phyloP scores from a whole-genome alignment of 2,797 vertebrate genomes.

The Margarornis squamiger region DNA sequence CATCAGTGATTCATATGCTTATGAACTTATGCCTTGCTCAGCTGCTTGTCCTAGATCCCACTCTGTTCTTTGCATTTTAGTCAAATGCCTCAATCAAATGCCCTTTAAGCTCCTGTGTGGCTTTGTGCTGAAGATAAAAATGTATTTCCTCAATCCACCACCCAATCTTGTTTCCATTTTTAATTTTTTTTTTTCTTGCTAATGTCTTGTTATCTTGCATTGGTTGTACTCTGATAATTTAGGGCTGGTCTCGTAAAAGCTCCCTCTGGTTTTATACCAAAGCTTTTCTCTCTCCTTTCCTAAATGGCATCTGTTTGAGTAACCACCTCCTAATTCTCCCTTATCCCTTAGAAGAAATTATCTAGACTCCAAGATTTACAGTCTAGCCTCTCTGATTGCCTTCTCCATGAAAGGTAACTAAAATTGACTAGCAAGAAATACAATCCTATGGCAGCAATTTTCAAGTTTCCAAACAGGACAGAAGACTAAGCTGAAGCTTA shows the following conservation, averaged over 20 bases:
- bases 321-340: neutral
- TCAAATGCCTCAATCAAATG: conserved; percentile 41
- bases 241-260: neutral
- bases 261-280: neutral
- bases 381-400: neutral
- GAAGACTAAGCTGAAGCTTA: neutral
- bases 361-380: neutral
- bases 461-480: neutral
- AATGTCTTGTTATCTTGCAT: neutral
- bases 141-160: neutral
- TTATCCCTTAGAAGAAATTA: neutral
- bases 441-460: neutral
- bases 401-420: neutral
- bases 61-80: conserved; percentile 41
- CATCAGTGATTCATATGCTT: neutral
- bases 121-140: neutral
- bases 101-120: neutral
- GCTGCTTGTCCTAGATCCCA: neutral
- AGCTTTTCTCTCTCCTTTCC: neutral
- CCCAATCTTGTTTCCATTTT: neutral
- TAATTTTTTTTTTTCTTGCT: neutral
- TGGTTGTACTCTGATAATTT: neutral
- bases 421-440: neutral
- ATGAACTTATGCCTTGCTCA: neutral
- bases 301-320: neutral